Conservation (phyloP, 1,140 invertebrate species). For the Aphelinus atriplicis region DNA sequence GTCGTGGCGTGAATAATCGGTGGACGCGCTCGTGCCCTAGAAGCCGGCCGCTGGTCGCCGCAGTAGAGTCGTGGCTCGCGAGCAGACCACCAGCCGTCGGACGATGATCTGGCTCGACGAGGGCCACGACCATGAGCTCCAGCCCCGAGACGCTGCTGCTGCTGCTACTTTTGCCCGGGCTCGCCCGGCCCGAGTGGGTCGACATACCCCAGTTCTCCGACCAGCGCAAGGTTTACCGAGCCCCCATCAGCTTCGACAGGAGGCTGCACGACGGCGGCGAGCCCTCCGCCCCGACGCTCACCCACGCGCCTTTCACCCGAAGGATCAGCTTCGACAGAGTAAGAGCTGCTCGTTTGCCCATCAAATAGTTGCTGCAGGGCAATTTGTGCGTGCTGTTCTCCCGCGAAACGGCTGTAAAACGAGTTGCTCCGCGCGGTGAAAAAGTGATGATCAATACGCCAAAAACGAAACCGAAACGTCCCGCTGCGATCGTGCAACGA, state of each 20-base stretch:
- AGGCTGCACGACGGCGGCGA: not conserved
- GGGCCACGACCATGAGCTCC: not conserved
- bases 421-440: too few species aligned
- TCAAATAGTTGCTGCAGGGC: too few species aligned
- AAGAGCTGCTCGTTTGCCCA: not conserved
- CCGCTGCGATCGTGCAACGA: too few species aligned
- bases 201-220: conserved; percentile 61
- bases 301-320: not conserved
- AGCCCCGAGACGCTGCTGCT: too few species aligned
- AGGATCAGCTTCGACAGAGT: not conserved
- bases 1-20: conserved; percentile 25
- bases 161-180: not conserved
- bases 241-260: not conserved
- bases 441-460: too few species aligned
- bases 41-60: not conserved
- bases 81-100: not conserved
- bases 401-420: too few species aligned
- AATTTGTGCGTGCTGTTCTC: too few species aligned
- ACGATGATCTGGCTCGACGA: not conserved
- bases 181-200: conserved; percentile 53
- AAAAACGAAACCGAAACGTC: too few species aligned
- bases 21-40: not conserved
- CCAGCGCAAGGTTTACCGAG: conserved; percentile 54
- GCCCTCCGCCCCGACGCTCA: not conserved
- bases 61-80: not conserved